Evolutionary conservation across 64 coral and sea anemone species (phyloP).

Genomic region (Cladopsammia gracilis): DNA sequence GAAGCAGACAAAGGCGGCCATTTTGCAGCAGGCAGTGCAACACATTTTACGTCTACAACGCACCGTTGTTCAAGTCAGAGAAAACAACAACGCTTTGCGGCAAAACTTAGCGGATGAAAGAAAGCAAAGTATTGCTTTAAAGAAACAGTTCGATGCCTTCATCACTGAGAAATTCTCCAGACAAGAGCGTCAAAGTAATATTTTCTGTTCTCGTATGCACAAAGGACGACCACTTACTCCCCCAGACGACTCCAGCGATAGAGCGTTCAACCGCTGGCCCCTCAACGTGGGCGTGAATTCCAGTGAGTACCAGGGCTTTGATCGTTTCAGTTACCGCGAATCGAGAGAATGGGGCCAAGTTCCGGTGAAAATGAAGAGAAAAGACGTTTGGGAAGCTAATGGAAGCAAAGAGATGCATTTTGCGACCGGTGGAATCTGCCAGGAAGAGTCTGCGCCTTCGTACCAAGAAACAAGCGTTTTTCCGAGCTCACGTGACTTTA

Average conservation of each 20-base stretch:
- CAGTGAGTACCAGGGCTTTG: background rate
- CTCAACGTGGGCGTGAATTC: background rate
- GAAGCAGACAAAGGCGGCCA: constrained; percentile 89
- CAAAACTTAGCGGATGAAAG: constrained; percentile 36
- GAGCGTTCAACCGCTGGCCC: constrained; percentile 7
- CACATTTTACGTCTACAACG: constrained; percentile 84
- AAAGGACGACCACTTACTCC: background rate
- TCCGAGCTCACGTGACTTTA: background rate
- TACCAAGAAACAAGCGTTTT: background rate
- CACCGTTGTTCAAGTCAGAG: constrained; percentile 78
- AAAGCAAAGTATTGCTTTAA: background rate
- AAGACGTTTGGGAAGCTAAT: background rate
- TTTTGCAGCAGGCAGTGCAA: constrained; percentile 90
- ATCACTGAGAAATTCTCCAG: background rate
- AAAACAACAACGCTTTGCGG: constrained; percentile 66
- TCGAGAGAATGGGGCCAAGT: background rate
- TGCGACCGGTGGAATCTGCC: background rate
- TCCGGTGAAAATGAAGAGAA: background rate
- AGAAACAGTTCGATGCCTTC: background rate
- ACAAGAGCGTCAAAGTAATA: background rate
- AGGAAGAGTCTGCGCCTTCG: constrained; percentile 7
- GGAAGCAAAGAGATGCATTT: background rate
- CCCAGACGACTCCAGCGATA: background rate
- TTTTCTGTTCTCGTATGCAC: background rate
- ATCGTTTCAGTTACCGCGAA: background rate